Evolutionary conservation across 1,140 invertebrate genomes (phyloP), one percentile per base, ranked within the genome.

Genomic region (Listronotus oregonensis): DNA sequence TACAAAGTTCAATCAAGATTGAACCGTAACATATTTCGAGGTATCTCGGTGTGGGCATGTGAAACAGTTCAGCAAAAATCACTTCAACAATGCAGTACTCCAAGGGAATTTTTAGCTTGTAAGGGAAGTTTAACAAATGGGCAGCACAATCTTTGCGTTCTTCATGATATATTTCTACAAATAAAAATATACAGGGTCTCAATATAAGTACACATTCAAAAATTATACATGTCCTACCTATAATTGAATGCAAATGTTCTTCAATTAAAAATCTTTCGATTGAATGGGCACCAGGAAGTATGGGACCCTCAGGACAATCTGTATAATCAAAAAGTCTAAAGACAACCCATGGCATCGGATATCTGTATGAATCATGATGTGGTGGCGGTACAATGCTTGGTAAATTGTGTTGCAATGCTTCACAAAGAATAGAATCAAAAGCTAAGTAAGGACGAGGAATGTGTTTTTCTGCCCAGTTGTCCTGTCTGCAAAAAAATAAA

Each of bases 71-170:
- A 3, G 89, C 90, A 84, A 99, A 95, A 72, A 98, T 91, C 1
- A 97, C 92, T 84, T 99, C 97, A 3, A 99, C 93, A 68, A 99
- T 97, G 80, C 97, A 96, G 80, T 99, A 99, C 76, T 99, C 96
- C 11, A 99, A 78, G 0, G 97, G 97, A 68, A 99, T 93, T 81
- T 97, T 96, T 6, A 90, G 86, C 82, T 95, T 96, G 69, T 95
- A 93, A 6, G 93, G 91, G 76, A 97, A 97, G 73, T 91, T 93
- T 6, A 99, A 80, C n/a, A 99, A 78, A 72, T 94, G 89, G 4
- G 90, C 89, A 42, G 96, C 94, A 84, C 96, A 98, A 76, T 97
- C 93, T 82, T 98, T 97, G 61, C 96, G 84, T 78, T 98, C 96
- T 6, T 88, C 79, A 75, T 90, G 89, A 81, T 96, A 89, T 68